Percentiles rank a stretch among this genome's conserved stretches.
These are phyloP conservation scores for Fratercula arctica DNA, from an alignment of 2,797 vertebrate species.

Conservation along the genomic window DNA sequence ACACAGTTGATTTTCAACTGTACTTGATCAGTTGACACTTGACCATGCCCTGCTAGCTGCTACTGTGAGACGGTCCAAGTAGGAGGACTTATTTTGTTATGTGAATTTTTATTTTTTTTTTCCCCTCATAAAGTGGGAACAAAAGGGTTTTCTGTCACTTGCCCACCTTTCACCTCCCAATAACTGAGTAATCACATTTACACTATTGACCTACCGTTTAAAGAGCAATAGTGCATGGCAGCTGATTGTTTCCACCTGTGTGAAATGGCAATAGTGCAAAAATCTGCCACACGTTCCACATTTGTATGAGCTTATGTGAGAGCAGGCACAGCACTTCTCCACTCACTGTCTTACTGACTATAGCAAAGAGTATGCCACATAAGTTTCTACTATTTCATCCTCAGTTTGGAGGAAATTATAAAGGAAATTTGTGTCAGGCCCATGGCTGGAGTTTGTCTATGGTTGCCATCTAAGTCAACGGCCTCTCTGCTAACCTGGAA, in stretches of 20 bases:
- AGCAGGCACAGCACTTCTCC: background rate
- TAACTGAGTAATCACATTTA: background rate
- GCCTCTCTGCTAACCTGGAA: background rate
- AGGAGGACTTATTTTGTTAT: background rate
- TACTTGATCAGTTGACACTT: background rate
- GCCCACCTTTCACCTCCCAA: background rate
- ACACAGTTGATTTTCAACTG: background rate
- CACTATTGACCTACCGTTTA: background rate
- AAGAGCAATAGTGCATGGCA: background rate
- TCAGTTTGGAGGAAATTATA: background rate
- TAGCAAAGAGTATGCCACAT: background rate
- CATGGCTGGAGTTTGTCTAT: background rate
- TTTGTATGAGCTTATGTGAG: background rate
- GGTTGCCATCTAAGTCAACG: background rate
- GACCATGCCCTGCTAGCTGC: background rate
- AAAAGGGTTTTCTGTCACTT: background rate
- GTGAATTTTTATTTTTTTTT: background rate
- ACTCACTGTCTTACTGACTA: background rate
- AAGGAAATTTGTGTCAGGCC: background rate
- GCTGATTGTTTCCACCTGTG: background rate
- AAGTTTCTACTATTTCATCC: background rate
- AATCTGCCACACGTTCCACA: background rate
- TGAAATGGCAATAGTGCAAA: background rate
- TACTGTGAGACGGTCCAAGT: background rate
- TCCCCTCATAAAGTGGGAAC: background rate